A percentile compares a stretch with the other conserved stretches of the same genome.
These are phyloP conservation scores for Sporophila hypoxantha DNA, from an alignment of 2,113 vertebrate genomes.

Conservation along the genomic window DNA sequence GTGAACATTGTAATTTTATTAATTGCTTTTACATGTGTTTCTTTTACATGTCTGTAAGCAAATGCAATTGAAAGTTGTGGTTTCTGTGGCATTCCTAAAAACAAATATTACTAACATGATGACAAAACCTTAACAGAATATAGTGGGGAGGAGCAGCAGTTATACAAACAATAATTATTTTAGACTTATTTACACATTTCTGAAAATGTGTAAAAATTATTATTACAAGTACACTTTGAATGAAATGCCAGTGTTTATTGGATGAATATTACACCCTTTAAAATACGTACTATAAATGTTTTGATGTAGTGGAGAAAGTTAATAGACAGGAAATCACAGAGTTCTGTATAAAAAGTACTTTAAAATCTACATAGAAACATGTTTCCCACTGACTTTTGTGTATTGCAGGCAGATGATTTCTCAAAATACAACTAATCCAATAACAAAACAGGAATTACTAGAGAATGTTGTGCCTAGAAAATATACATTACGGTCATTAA, in stretches of 20 bases:
- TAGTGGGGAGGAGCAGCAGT: neutral
- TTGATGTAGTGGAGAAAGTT: neutral
- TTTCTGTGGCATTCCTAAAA: conserved; percentile 50
- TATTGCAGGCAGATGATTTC: neutral
- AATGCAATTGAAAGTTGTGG: conserved; percentile 57
- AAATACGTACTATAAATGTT: conserved; percentile 23
- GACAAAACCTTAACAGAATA: conserved; percentile 24
- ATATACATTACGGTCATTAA: neutral
- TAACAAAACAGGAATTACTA: neutral
- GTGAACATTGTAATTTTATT: conserved; percentile 46
- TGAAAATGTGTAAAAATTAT: conserved; percentile 21
- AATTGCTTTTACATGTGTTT: conserved; percentile 70
- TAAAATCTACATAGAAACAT: neutral
- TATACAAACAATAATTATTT: conserved; percentile 27
- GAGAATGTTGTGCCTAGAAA: neutral
- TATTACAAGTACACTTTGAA: neutral
- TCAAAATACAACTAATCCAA: neutral
- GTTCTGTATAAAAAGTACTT: neutral
- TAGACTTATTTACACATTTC: conserved; percentile 3
- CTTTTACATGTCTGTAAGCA: conserved; percentile 63
- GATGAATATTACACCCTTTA: neutral
- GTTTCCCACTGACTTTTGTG: neutral
- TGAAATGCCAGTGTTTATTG: conserved; percentile 23
- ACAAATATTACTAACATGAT: conserved; percentile 34
- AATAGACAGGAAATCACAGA: neutral